These are phyloP conservation scores for Parascotia fuliginaria DNA, from an alignment of 2,888 invertebrate genomes.

Conservation along the genomic window DNA sequence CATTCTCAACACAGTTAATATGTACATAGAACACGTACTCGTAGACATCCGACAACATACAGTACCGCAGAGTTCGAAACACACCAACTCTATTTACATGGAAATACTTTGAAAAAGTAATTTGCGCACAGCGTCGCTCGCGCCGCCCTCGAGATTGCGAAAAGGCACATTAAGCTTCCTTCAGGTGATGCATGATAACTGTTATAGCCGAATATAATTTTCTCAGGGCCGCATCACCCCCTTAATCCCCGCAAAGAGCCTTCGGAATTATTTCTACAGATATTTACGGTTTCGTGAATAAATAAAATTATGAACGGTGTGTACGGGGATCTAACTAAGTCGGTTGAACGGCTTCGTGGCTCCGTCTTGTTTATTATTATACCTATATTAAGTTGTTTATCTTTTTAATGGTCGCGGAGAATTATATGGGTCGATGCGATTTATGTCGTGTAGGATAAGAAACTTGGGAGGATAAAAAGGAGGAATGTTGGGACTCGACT, in stretches of 20 bases:
- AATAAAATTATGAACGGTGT: constrained; percentile 83
- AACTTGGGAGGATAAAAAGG: constrained; percentile 67
- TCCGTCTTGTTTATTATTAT: constrained; percentile 82
- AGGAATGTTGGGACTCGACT: constrained; percentile 69
- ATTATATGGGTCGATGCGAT: constrained; percentile 81
- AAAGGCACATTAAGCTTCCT: constrained; percentile 83
- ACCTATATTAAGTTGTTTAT: constrained; percentile 85
- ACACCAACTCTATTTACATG: constrained; percentile 82
- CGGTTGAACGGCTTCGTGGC: constrained; percentile 51
- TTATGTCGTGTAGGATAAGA: constrained; percentile 80
- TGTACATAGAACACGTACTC: constrained; percentile 22
- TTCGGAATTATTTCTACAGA: constrained; percentile 83
- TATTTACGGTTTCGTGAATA: constrained; percentile 85
- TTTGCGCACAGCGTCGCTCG: constrained; percentile 76
- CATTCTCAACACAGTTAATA: constrained; percentile 14
- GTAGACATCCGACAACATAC: constrained; percentile 45
- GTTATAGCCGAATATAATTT: constrained; percentile 86
- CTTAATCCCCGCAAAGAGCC: constrained; percentile 85
- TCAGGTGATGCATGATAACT: constrained; percentile 86
- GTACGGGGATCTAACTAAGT: constrained; percentile 78
- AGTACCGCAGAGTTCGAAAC: constrained; percentile 64
- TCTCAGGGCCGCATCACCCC: constrained; percentile 82
- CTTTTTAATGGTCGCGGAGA: constrained; percentile 82
- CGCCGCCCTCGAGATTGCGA: constrained; percentile 84
- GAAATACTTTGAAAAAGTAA: constrained; percentile 86